Evolutionary conservation across 2,797 vertebrate species (phyloP).

Genomic region (Chelmon rostratus): DNA sequence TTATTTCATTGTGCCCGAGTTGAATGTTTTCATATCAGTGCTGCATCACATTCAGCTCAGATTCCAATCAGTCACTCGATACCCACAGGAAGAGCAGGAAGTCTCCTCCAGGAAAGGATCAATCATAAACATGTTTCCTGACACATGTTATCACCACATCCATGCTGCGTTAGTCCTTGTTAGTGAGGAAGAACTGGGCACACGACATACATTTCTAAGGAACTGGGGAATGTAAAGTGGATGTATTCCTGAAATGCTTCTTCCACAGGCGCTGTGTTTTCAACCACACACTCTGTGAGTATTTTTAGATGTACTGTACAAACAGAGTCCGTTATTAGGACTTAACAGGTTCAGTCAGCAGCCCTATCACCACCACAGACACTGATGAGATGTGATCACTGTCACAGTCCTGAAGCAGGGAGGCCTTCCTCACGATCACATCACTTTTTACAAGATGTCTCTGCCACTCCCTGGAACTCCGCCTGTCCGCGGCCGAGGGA

Average conservation of each 20-base stretch:
- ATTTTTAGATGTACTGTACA: conserved; percentile 1
- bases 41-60: conserved; percentile 39
- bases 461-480: conserved; percentile 30
- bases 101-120: conserved; percentile 37
- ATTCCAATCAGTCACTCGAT: conserved; percentile 19
- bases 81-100: conserved; percentile 28
- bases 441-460: conserved; percentile 33
- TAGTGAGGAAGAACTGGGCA: neutral
- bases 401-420: conserved; percentile 27
- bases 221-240: neutral
- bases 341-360: conserved; percentile 34
- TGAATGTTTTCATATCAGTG: conserved; percentile 31
- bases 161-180: neutral
- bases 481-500: neutral
- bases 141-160: conserved; percentile 6
- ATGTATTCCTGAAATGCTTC: neutral
- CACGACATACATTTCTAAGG: conserved; percentile 2
- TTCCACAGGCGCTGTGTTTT: neutral
- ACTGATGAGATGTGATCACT: conserved; percentile 38
- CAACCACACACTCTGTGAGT: neutral
- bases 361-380: conserved; percentile 28
- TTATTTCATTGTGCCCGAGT: conserved; percentile 4
- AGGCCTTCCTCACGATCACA: conserved; percentile 37
- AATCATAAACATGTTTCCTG: conserved; percentile 8
- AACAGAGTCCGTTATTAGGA: conserved; percentile 32